These are phyloP conservation scores for Calypte anna DNA, from an alignment of 2,113 vertebrate species.

Conservation along the genomic window DNA sequence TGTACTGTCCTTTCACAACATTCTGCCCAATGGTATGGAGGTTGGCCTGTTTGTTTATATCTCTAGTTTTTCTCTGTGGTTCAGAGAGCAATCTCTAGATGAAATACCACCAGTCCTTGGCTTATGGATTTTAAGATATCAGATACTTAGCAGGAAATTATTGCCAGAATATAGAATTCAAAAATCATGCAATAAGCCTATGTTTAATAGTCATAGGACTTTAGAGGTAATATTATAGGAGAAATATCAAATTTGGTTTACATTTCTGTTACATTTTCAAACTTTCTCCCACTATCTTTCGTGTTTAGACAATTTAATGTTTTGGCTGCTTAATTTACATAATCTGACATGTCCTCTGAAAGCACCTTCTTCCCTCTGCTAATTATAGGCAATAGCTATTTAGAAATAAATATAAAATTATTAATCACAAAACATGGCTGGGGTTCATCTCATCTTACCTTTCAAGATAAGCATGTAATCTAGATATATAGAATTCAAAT, in stretches of 20 bases:
- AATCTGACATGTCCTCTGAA: background rate
- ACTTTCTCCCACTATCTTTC: background rate
- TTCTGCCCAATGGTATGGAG: background rate
- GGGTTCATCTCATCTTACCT: background rate
- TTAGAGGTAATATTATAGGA: background rate
- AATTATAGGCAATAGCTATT: background rate
- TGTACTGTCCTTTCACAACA: background rate
- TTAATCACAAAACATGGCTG: background rate
- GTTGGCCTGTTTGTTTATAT: background rate
- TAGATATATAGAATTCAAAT: background rate
- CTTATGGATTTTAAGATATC: background rate
- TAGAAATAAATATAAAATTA: background rate
- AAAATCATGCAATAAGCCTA: background rate
- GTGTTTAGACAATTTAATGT: background rate
- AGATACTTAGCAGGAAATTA: background rate
- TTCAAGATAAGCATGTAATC: background rate
- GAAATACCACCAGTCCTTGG: background rate
- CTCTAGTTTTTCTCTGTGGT: background rate
- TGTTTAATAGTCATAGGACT: background rate
- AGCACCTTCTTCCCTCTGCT: background rate
- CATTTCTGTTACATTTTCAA: background rate
- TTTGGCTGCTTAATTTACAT: background rate
- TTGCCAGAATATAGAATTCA: background rate
- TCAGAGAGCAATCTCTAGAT: background rate
- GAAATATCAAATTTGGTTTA: background rate